A percentile compares a stretch with the other conserved stretches of the same genome.
phyloP scores from a whole-genome alignment of 2,797 vertebrate species.

The Peromyscus eremicus region DNA sequence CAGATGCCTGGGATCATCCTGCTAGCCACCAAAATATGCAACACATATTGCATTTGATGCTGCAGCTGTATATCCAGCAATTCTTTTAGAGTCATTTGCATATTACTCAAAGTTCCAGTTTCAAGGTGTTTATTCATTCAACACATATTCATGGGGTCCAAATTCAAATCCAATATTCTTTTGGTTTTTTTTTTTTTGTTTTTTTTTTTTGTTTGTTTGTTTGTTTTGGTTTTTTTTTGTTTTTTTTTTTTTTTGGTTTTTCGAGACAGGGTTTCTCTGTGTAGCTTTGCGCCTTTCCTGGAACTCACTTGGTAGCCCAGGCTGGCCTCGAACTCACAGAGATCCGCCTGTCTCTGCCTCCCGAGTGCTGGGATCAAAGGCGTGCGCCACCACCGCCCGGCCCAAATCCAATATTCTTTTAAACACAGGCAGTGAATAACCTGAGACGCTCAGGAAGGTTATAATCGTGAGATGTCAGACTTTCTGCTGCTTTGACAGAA shows the following conservation, averaged over 20 bases:
- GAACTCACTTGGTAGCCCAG: too few relatives aligned
- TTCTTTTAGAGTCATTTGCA: neutral
- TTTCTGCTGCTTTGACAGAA: neutral
- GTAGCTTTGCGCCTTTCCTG: too few relatives aligned
- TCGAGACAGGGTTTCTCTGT: too few relatives aligned
- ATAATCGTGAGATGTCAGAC: neutral
- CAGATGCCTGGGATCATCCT: neutral
- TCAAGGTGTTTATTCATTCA: constrained; percentile 36
- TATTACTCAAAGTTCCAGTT: neutral
- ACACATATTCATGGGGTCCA: neutral
- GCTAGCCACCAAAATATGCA: neutral
- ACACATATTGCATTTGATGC: neutral
- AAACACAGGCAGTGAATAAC: neutral
- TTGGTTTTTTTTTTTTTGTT: too few relatives aligned
- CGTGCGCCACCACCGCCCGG: too few relatives aligned
- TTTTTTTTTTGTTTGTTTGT: too few relatives aligned
- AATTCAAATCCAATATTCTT: neutral
- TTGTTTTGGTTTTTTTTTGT: too few relatives aligned
- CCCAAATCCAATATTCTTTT: neutral
- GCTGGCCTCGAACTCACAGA: too few relatives aligned
- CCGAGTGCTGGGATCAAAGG: too few relatives aligned
- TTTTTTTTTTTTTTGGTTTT: too few relatives aligned
- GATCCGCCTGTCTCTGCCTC: too few relatives aligned
- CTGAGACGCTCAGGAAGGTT: neutral
- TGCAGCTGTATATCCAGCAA: neutral